Evolutionary conservation across 1,140 invertebrate genomes (phyloP), one percentile per base, ranked within the genome.

Genomic region (Physella acuta): DNA sequence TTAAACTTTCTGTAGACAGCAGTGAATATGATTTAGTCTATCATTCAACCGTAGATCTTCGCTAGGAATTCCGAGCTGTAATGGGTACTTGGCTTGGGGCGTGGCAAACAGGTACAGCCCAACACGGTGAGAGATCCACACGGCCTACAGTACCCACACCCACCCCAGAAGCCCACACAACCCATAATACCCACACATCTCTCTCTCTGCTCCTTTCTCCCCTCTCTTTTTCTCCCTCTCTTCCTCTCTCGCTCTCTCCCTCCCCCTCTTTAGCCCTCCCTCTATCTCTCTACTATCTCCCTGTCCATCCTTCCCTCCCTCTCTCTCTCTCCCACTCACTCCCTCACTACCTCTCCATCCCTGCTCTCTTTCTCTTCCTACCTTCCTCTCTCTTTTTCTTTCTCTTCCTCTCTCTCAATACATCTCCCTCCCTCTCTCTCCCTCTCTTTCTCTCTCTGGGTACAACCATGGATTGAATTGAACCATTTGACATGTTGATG

Each of bases 401-500:
- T 60, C 58, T 26, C 31, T 33, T 24, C 26, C 24, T 60, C 58
- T 60, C 31, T 60, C 31, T 16, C 58, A 11, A 8, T 60, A 16
- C 58, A 30, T 26, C 31, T 33, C 24, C 33, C 31, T 26, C 31
- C 31, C 8, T 33, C 26, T 60, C 58, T 60, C 58, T 60, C 31
- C 26, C 58, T 60, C 24, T 60, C 58, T 60, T 24, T 60, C 58
- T 60, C 31, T 60, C 58, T 60, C 31, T 60, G 20, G 39, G 8
- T 11, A 8, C 8, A 11, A 44, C 39, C 8, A 8, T 20, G 39
- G 39, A 44, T 11, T 44, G 8, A 11, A 8, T 8, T 44, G 8
- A 11, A 44, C 20, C 20, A 20, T 20, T 8, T 20, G 20, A 44
- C 39, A 44, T 44, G 39, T 44, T 11, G 39, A 20, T 44, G 39